Base-by-base conservation (phyloP, 2,113 vertebrate genomes). In the Rhinolophus ferrumequinum region DNA sequence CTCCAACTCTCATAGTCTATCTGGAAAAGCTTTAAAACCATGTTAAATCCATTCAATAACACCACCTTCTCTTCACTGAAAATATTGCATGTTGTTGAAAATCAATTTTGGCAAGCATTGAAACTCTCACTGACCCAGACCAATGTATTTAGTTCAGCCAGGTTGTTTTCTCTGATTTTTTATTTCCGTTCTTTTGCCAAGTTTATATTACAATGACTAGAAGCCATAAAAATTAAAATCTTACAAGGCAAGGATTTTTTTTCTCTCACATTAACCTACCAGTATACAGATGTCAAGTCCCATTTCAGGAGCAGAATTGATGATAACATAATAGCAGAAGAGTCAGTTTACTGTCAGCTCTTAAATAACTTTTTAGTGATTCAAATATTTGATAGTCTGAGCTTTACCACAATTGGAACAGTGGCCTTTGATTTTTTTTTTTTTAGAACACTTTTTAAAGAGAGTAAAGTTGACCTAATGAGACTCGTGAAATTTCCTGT, bases 371-470 rank as follows among this genome's bases (percentile, higher is more conserved):
- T 96, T 96, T 97, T 85, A 94, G 35, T 77, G 66, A 92, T 92
- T 97, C 92, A 97, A 60, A 92, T 93, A 96, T 97, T 98, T 97
- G 85, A 96, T 96, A 97, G 56, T 62, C 84, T 94, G 56, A 72
- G 81, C 16, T 80, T 96, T 96, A 90, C 54, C 95, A 89, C 86
- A 95, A 33, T 92, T 90, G 38, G 54, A 97, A 88, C 3, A 2
- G 67, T 13, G n/a, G 41, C 35, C 11, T 96, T 98, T 97, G 81
- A n/a, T 60, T 90, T 9, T 75, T 54, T 80, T 70, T 28, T 96
- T 97, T 97, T 96, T 97, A 98, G 41, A 47, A 67, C 1, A 67
- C 96, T 97, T 96, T 93, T 96, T 70, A 77, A 88, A 76, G n/a
- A 96, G 93, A 88, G 87, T 73, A 81, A 96, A 98, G 79, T 67